phyloP scores from a whole-genome alignment of 2,888 invertebrate genomes.

The Ophion slaviceki region DNA sequence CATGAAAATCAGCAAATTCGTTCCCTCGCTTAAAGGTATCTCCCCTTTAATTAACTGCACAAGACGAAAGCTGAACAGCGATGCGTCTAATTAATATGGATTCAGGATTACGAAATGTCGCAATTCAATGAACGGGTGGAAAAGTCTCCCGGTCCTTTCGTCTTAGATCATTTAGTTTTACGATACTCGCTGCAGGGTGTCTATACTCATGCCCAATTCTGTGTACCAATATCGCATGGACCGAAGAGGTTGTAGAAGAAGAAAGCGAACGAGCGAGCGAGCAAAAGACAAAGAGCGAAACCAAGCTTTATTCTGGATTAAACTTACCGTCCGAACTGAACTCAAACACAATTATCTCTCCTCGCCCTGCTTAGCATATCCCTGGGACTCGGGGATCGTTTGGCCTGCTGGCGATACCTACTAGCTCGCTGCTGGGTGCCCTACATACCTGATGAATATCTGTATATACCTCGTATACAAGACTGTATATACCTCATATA shows the following conservation, averaged over 20 bases:
- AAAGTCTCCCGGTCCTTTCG: slow-evolving; percentile 4
- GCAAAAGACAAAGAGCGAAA: neutral
- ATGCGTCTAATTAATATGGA: slow-evolving; percentile 2
- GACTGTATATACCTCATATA: too few relatives aligned
- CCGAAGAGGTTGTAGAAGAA: neutral
- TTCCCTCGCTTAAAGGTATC: too few relatives aligned
- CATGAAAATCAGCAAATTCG: too few relatives aligned
- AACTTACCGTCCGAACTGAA: slow-evolving; percentile 61
- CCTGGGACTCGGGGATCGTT: slow-evolving; percentile 47
- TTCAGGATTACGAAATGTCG: neutral
- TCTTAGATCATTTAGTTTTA: neutral
- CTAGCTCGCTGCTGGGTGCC: slow-evolving; percentile 25
- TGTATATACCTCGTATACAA: neutral
- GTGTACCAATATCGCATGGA: neutral
- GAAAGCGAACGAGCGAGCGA: neutral
- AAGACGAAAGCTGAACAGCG: neutral
- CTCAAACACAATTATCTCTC: slow-evolving; percentile 66
- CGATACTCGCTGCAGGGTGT: neutral
- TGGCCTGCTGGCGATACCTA: slow-evolving; percentile 32
- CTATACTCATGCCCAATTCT: neutral
- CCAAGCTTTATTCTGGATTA: slow-evolving; percentile 60
- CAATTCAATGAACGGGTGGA: neutral
- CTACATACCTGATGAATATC: neutral
- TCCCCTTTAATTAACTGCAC: neutral
- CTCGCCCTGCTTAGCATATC: slow-evolving; percentile 63